Percentiles rank a stretch among this genome's conserved stretches.
Conservation (phyloP, 2,797 vertebrate genomes). For the Catharus ustulatus region DNA sequence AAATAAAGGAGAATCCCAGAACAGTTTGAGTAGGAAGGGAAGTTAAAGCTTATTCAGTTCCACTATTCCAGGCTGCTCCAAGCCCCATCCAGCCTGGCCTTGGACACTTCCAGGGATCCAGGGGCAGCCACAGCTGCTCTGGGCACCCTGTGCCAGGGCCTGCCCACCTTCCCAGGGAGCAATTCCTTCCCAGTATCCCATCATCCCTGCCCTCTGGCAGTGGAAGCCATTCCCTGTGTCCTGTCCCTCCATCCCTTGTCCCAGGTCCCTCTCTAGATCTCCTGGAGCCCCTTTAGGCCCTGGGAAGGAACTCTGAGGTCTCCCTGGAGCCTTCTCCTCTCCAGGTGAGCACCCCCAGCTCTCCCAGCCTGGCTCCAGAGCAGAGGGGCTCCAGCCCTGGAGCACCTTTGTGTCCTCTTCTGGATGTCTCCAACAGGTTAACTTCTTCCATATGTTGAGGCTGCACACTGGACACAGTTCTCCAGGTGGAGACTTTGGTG, state of each 20-base stretch:
- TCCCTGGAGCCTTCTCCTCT: not conserved
- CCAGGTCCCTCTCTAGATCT: not conserved
- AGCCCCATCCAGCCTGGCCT: not conserved
- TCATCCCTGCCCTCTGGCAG: not conserved
- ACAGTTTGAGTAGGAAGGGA: not conserved
- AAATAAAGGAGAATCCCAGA: not conserved
- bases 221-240: not conserved
- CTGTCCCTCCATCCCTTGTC: not conserved
- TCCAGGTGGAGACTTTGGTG: not conserved
- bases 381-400: not conserved
- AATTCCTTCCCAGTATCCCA: not conserved
- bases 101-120: not conserved
- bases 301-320: not conserved
- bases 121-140: not conserved
- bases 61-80: not conserved
- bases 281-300: not conserved
- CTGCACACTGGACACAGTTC: not conserved
- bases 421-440: not conserved
- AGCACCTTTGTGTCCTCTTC: accelerated
- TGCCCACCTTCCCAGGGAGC: not conserved
- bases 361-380: not conserved
- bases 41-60: accelerated
- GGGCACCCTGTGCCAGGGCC: not conserved
- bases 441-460: not conserved
- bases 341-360: not conserved